Conservation (phyloP, 2,888 invertebrate genomes). For the Scaptomyza tumidula region DNA sequence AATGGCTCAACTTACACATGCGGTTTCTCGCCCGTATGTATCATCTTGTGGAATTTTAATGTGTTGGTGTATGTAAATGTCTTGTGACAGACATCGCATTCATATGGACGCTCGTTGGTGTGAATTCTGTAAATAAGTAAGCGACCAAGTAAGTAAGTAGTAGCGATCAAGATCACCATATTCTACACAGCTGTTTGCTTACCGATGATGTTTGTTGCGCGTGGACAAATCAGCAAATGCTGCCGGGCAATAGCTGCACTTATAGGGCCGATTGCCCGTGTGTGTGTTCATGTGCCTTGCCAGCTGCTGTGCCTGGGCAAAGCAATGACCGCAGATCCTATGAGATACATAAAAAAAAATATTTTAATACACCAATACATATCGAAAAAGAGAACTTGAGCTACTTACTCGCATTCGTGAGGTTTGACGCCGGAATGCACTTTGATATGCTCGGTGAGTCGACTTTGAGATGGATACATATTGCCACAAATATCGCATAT, state of each 20-base stretch:
- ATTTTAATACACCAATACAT: not conserved
- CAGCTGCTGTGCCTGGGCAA: conserved; percentile 83
- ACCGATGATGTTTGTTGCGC: conserved; percentile 84
- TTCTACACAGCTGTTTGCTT: not conserved
- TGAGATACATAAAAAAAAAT: not conserved
- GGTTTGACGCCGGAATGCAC: conserved; percentile 83
- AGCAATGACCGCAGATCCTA: conserved; percentile 83
- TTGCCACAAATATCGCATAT: conserved; percentile 84
- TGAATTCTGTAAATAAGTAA: conserved; percentile 68
- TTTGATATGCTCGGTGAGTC: conserved; percentile 83
- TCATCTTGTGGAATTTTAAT: conserved; percentile 83
- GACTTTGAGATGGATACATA: conserved; percentile 82
- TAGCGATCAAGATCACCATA: not conserved
- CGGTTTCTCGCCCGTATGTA: conserved; percentile 83
- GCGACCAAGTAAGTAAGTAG: no score
- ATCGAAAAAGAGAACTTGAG: not conserved
- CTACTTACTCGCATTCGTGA: conserved; percentile 83
- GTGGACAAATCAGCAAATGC: conserved; percentile 84
- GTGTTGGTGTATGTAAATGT: conserved; percentile 83
- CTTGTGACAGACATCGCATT: conserved; percentile 82
- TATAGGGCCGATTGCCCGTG: conserved; percentile 84
- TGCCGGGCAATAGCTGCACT: conserved; percentile 83
- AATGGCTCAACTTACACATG: conserved; percentile 75
- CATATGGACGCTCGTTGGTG: conserved; percentile 83
- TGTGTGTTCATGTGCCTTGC: conserved; percentile 84